A percentile compares a stretch with the other conserved stretches of the same genome.
Evolutionary conservation across 2,113 vertebrate genomes (phyloP).

Genomic region (Albula glossodonta): DNA sequence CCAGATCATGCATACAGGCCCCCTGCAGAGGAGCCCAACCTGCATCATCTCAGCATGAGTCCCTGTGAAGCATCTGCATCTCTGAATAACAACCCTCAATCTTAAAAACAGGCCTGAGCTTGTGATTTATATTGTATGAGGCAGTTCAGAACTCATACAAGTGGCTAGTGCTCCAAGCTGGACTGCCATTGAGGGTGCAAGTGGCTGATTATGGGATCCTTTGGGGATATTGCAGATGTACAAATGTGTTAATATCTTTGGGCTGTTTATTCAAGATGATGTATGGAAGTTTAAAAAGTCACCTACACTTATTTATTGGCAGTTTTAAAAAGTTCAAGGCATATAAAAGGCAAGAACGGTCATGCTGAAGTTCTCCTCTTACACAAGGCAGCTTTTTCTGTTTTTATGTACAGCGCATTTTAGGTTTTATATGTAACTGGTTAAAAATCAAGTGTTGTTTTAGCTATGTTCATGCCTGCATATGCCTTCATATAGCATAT

Average conservation of each 20-base stretch:
- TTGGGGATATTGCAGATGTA: not conserved
- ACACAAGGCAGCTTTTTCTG: too few species aligned
- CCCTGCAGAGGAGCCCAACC: conserved; percentile 45
- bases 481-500: too few species aligned
- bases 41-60: conserved; percentile 23
- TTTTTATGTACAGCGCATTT: too few species aligned
- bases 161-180: not conserved
- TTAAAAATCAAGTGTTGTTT: too few species aligned
- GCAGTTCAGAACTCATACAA: conserved; percentile 15
- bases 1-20: conserved; percentile 30
- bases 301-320: not conserved
- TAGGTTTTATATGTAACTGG: too few species aligned
- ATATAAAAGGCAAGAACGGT: too few species aligned
- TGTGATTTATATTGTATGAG: conserved; percentile 48
- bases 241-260: not conserved
- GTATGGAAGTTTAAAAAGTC: not conserved
- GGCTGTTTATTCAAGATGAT: not conserved
- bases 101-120: conserved; percentile 27
- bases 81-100: conserved; percentile 38
- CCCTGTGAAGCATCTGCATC: conserved; percentile 47
- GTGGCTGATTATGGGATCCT: not conserved
- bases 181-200: not conserved
- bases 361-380: too few species aligned
- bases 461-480: too few species aligned
- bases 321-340: not conserved